Conservation (phyloP, 2,797 vertebrate species). For the Lacerta viridis region DNA sequence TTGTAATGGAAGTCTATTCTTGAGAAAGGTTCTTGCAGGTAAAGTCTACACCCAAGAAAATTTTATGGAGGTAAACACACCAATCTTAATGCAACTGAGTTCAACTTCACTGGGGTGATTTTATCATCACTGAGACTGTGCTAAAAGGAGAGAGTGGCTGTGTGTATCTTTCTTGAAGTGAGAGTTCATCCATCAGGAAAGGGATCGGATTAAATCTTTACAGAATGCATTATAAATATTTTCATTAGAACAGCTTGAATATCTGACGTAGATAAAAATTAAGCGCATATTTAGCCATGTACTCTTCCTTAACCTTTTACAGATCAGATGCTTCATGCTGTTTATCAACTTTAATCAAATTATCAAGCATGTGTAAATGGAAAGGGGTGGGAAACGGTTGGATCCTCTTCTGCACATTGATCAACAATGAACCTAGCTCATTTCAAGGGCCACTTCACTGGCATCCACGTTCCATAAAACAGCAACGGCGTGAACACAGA, state of each 20-base stretch:
- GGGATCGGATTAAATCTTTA: not conserved
- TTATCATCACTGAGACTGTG: not conserved
- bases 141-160: conserved; percentile 1
- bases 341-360: conserved; percentile 41
- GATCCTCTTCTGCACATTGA: not conserved
- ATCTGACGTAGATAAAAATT: not conserved
- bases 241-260: conserved; percentile 39
- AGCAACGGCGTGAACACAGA: not conserved
- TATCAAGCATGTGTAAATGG: not conserved
- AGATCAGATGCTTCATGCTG: conserved; percentile 10
- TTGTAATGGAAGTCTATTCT: not conserved
- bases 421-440: not conserved
- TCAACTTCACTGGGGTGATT: not conserved
- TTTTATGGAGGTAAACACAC: not conserved
- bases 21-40: not conserved
- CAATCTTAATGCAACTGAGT: not conserved
- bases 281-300: not conserved
- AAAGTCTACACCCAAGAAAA: not conserved
- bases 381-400: not conserved
- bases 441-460: not conserved
- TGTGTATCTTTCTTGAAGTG: conserved; percentile 19
- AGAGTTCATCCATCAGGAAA: conserved; percentile 42
- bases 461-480: conserved; percentile 13
- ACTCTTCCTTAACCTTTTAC: not conserved
- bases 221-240: not conserved